Conservation (phyloP, 2,888 invertebrate genomes). For the Phyllotreta cruciferae region DNA sequence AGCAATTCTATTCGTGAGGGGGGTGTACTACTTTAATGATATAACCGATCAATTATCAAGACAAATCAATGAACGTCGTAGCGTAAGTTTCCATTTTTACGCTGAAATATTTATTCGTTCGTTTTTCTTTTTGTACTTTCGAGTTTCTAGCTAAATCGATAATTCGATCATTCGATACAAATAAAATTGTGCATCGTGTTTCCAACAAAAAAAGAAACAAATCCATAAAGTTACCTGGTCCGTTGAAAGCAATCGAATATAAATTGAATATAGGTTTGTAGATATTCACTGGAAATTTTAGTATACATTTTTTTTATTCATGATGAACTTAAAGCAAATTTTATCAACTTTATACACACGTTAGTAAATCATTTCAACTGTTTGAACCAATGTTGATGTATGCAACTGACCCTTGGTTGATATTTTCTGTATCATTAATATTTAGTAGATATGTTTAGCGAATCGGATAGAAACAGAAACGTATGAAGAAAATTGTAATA, state of each 20-base stretch:
- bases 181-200: slow-evolving; percentile 9
- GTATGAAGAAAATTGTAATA: slow-evolving; percentile 33
- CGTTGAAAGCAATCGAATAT: too few species aligned
- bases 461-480: slow-evolving; percentile 9
- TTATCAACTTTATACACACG: too few species aligned
- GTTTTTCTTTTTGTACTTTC: slow-evolving; percentile 6
- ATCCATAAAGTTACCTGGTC: too few species aligned
- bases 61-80: slow-evolving; percentile 22
- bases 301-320: too few species aligned
- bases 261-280: too few species aligned
- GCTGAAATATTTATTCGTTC: slow-evolving; percentile 29
- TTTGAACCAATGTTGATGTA: too few species aligned
- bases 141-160: slow-evolving; percentile 9
- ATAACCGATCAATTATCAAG: slow-evolving; percentile 1
- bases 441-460: not conserved
- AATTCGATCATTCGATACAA: slow-evolving; percentile 28
- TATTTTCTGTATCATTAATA: too few species aligned
- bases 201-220: slow-evolving; percentile 13
- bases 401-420: too few species aligned
- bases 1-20: too few species aligned
- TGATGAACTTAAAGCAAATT: too few species aligned
- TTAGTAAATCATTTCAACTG: too few species aligned
- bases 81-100: slow-evolving; percentile 16
- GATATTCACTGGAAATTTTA: too few species aligned
- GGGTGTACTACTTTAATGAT: not conserved